Evolutionary conservation across 1,140 invertebrate species (phyloP), one percentile per base, ranked within the genome.

Genomic region (Solenopsis fugax): DNA sequence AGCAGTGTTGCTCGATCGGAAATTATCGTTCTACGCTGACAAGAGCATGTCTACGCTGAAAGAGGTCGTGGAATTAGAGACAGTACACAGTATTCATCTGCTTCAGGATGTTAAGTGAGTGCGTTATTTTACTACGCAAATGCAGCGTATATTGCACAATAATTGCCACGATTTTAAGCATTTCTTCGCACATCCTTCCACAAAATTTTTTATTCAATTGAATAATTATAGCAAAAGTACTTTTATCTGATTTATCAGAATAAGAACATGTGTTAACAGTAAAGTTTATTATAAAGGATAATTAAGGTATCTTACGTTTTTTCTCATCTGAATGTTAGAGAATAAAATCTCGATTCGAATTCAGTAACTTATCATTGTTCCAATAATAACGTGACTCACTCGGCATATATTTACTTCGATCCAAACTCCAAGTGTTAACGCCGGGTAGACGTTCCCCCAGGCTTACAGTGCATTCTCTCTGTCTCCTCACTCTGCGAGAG

Each of bases 61-160:
- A 88, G 97, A 97, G 92, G 91, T 95, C 56, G 96, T 97, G 90
- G 93, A 96, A 9, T 93, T 97, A 54, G 95, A 96, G 9, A 93
- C 92, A 50, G 95, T 97, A 21, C 94, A 97, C 5, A 97, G 96
- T 87, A 91, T 97, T 81, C 96, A 97, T 93, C 94, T 96, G 78
- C 94, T 97, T 41, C 95, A 96, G 90, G 96, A 97, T 90, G 95
- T 96, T 73, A 97, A 97, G 93, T 95, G 18, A 96, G 96, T 93
- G 92, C 29, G 73, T 93, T 90, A 65, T 65, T 65, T 58, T 78
- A 81, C 50, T 86, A 37, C 67, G 29, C 80, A 80, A 77, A 65
- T 52, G 24, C 5, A 16, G 21, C n/a, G 45, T 37, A 16, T 18
- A 21, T 24, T 4, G 13, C 45, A 72, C 16, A 48, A 6, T 72